Evolutionary conservation across 2,888 invertebrate genomes (phyloP), one percentile per base, ranked within the genome.

Genomic region (Lasioglossum vierecki): DNA sequence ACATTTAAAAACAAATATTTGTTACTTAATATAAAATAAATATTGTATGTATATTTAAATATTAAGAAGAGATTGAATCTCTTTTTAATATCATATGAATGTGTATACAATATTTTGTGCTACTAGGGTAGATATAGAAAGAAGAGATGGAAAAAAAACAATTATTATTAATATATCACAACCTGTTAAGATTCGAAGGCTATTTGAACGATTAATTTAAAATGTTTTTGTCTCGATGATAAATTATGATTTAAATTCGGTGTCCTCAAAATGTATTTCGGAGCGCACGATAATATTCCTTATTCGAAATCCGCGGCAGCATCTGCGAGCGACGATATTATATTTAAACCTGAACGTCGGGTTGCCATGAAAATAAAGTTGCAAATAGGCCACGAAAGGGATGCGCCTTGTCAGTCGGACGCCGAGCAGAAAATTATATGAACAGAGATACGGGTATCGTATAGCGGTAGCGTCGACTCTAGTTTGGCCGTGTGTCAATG

Each of bases 401-500:
- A 46, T n/a, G 63, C 18, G 18, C 30, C 71, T 46, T 76, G 73
- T 73, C 68, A 70, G 9, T 11, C 22, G 35, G 49, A 53, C 46
- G 80, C 77, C 80, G 77, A 63, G 26, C 6, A 8, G 68, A 80
- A 68, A 74, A 79, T 76, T 79, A 80, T 88, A 73, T 77, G 72
- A 83, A 76, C 78, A 70, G 49, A 44, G 60, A 66, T 66, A 39
- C 74, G 66, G 35, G 39, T 75, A 13, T n/a, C 60, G 11, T 11
- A 53, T 44, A 74, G 35, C 60, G 26, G 15, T 15, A 72, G 35
- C 35, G 73, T 75, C 68, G 73, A 71, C 41, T 73, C 68, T 78
- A 60, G 80, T 80, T 80, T 83, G 88, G 89, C 88, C 13, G 46
- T 57, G 75, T 46, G 83, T 86, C 88, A 87, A 87, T 80, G 77